Evolutionary conservation across 1,140 invertebrate genomes (phyloP), one percentile per base, ranked within the genome.

Genomic region (Drosophila dunni): DNA sequence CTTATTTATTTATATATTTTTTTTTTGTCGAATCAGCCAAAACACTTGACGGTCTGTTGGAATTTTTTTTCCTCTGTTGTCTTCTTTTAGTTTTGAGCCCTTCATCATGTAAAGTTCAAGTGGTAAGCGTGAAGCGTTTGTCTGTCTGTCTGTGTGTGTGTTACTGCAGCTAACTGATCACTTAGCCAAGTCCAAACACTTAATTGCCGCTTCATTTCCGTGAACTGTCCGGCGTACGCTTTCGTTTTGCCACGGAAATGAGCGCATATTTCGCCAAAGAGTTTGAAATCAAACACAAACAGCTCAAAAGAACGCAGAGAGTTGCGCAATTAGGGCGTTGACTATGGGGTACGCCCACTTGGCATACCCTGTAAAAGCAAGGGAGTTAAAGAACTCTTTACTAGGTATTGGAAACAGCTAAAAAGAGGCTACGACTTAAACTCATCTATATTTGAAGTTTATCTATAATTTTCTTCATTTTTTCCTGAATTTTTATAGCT

Each of bases 161-260:
- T 57, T 11, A 54, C n/a, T 58, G 64, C 44, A 68, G 54, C 51
- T 64, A 51, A 51, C 51, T 45, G 66, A 45, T 69, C 66, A 62
- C 33, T 53, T 69, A 51, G 62, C 45, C 58, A 11, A 51, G 63
- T n/a, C 61, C 20, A 40, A 29, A 34, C 56, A 50, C 82, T 88
- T 85, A 85, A 85, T 85, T 70, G 82, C 56, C 58, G 82, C 79
- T 82, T 88, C 84, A 89, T 88, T 88, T 88, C 83, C 83, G 84
- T 73, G 62, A 79, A 69, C 70, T 73, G 70, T 73, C 46, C 60
- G 62, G 34, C 46, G 68, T 36, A 36, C 54, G 83, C 79, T 85
- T 85, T 85, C 75, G 70, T 85, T 86, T 86, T 69, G 74, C 58
- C 65, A 78, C 79, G 83, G 83, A 88, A 88, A 88, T 88, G 83